Conservation (phyloP, 1,140 invertebrate species). For the Pararge aegeria region DNA sequence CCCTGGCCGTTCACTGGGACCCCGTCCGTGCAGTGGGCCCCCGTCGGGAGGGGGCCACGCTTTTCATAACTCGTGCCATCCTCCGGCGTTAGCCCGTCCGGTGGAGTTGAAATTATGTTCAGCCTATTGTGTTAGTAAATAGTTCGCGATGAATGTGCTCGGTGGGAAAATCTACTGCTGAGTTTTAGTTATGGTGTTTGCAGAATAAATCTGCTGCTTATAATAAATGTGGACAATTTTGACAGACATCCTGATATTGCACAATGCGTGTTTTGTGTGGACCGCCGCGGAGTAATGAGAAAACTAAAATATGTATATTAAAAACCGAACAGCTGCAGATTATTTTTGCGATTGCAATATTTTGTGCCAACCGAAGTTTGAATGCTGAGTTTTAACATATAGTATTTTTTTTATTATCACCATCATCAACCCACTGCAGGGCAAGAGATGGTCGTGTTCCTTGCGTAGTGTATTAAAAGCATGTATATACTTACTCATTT, state of each 20-base stretch:
- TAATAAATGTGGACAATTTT: not conserved
- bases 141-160: constrained; percentile 21
- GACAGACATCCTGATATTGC: not conserved
- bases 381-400: too few relatives aligned
- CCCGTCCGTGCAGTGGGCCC: not conserved
- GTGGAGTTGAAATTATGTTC: constrained; percentile 28
- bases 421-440: too few relatives aligned
- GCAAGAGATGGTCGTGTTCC: too few relatives aligned
- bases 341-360: not conserved
- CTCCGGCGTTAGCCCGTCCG: constrained; percentile 27
- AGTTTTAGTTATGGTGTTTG: not conserved
- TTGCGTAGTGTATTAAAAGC: too few relatives aligned
- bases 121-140: constrained; percentile 29
- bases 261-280: not conserved
- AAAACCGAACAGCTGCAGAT: not conserved
- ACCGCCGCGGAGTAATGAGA: not conserved
- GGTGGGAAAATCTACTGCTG: not conserved
- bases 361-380: too few relatives aligned
- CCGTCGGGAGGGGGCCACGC: constrained; percentile 6
- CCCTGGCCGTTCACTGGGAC: constrained; percentile 1
- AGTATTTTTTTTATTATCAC: too few relatives aligned
- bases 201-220: not conserved
- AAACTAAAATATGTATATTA: not conserved
- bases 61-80: constrained; percentile 28
- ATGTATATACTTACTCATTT: too few relatives aligned